Base-by-base conservation (phyloP, 2,113 vertebrate genomes). In the Pygathrix nemaeus region DNA sequence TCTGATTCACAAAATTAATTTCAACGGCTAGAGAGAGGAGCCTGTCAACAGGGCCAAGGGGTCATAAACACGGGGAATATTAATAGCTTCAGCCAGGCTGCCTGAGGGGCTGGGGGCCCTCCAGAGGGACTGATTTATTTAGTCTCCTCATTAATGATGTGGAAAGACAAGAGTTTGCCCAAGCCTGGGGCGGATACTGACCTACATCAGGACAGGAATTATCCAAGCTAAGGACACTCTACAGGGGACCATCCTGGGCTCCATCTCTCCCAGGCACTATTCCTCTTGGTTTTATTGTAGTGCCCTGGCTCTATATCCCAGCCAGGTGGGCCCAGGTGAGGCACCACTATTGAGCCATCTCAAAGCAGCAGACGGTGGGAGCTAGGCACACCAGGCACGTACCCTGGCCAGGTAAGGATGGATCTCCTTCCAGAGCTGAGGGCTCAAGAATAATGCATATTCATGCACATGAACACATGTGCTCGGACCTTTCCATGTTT, bases 1-100 rank as follows among this genome's bases (percentile, higher is more conserved):
- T 97, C 96, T 97, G 96, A 98, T 98, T 98, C 98, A 98, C 97
- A 98, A 98, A 98, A 98, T 97, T 97, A 94, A 98, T 98, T 96
- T 95, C 95, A 93, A 97, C 10, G 20, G 93, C 97, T 94, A 80
- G 45, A 93, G 93, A 97, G 94, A 83, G 68, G 86, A 96, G 94
- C 38, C 96, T 72, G 72, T 89, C 78, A 30, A 38, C 87, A 38
- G 55, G 95, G 93, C 96, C 92, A 90, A 61, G 88, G 82, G 94
- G 84, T 96, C 96, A 97, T 96, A 97, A 97, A 96, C 97, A 95
- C 75, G 7, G 64, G 86, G 83, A 96, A 93, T 96, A 93, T 96
- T 87, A 97, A 84, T 79, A 96, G 83, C 92, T 66, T 25, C 79
- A 90, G 92, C 97, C 96, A 90, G 90, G 72, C 96, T 89, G 85